These are phyloP conservation scores for Heteromyza rotundicornis DNA, from an alignment of 2,888 invertebrate genomes.

Conservation along the genomic window DNA sequence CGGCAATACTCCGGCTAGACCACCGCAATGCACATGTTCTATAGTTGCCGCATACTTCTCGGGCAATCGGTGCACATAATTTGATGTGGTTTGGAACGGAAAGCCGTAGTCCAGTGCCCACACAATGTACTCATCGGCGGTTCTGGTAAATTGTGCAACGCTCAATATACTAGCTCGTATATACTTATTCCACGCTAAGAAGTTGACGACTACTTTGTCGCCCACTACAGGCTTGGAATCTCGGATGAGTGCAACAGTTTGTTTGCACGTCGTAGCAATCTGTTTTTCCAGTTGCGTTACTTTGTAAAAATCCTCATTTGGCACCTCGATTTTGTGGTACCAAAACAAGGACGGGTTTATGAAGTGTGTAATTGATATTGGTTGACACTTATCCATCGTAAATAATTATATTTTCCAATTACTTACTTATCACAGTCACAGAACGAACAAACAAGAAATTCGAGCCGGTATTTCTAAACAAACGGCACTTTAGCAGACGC, in stretches of 20 bases:
- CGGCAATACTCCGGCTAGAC: constrained; percentile 33
- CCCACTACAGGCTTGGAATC: constrained; percentile 32
- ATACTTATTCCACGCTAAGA: constrained; percentile 41
- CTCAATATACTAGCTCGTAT: constrained; percentile 39
- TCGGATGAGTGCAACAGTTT: constrained; percentile 18
- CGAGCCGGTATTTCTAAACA: background rate
- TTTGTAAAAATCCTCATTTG: constrained; percentile 30
- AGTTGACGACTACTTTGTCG: constrained; percentile 37
- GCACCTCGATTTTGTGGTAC: constrained; percentile 39
- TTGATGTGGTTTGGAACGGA: constrained; percentile 38
- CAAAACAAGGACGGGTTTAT: constrained; percentile 46
- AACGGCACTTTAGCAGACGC: too few relatives aligned
- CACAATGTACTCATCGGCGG: constrained; percentile 37
- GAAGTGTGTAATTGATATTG: constrained; percentile 41
- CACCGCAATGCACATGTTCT: constrained; percentile 34
- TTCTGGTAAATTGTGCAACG: constrained; percentile 26
- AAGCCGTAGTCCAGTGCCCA: constrained; percentile 46
- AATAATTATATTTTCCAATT: too few relatives aligned
- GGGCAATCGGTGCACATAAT: constrained; percentile 35
- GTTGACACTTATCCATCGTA: too few relatives aligned
- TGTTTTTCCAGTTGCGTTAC: constrained; percentile 33
- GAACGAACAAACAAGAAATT: background rate
- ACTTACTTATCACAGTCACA: too few relatives aligned
- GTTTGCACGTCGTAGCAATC: constrained; percentile 32
- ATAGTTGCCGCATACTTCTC: constrained; percentile 19